phyloP scores from a whole-genome alignment of 2,797 vertebrate genomes.

The Lagocephalus sceleratus region DNA sequence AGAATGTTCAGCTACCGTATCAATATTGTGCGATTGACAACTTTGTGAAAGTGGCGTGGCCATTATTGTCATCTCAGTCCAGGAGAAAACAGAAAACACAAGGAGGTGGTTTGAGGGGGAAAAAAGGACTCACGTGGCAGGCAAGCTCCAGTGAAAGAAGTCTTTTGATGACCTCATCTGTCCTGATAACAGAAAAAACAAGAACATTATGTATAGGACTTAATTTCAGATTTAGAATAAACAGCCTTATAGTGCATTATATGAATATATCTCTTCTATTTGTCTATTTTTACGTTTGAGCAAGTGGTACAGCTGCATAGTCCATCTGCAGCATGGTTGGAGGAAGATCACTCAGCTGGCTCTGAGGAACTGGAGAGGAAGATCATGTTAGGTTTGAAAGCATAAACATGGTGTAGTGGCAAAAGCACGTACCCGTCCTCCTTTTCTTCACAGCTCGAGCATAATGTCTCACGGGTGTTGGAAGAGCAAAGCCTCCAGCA shows the following conservation, averaged over 20 bases:
- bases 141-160: slow-evolving; percentile 90
- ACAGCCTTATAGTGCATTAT: background rate
- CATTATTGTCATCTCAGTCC: background rate
- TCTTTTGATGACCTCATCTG: slow-evolving; percentile 86
- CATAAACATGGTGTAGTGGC: background rate
- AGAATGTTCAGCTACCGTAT: background rate
- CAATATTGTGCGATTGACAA: background rate
- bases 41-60: background rate
- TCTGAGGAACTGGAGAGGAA: slow-evolving; percentile 65
- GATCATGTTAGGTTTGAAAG: background rate
- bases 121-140: slow-evolving; percentile 79
- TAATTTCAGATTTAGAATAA: background rate
- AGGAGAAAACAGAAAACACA: background rate
- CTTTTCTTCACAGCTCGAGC: slow-evolving; percentile 63
- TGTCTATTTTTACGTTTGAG: slow-evolving; percentile 78
- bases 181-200: slow-evolving; percentile 67
- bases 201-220: background rate
- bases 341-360: slow-evolving; percentile 83
- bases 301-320: slow-evolving; percentile 77
- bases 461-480: slow-evolving; percentile 75
- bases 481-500: slow-evolving; percentile 54
- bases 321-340: slow-evolving; percentile 81
- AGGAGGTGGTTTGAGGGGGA: background rate
- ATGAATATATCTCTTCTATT: too few relatives aligned
- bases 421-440: slow-evolving; percentile 67